Conservation (phyloP, 2,888 invertebrate species). For the Netelia inedita region DNA sequence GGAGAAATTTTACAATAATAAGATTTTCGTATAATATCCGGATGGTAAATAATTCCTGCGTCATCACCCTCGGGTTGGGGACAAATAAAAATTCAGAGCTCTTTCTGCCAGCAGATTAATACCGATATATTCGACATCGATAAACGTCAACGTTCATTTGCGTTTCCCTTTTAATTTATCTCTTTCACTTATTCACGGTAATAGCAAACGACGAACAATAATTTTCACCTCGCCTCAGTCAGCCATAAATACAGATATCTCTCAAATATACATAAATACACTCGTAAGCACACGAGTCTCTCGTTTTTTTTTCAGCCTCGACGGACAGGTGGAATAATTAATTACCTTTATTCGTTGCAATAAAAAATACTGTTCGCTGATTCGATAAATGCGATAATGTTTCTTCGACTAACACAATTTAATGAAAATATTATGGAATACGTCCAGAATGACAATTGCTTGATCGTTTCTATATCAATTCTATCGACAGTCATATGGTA, state of each 20-base stretch:
- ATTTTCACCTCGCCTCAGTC: conserved; percentile 35
- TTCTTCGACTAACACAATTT: background rate
- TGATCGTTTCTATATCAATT: background rate
- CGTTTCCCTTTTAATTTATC: conserved; percentile 1
- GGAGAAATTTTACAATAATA: conserved; percentile 33
- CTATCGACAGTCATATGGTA: background rate
- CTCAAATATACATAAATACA: conserved; percentile 1
- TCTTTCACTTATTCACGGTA: conserved; percentile 9
- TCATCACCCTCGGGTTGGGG: background rate
- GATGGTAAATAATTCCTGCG: conserved; percentile 3
- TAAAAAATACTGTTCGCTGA: conserved; percentile 49
- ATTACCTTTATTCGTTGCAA: conserved; percentile 37
- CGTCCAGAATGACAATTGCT: conserved; percentile 44
- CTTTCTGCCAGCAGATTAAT: conserved; percentile 61
- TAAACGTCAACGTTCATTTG: conserved; percentile 46
- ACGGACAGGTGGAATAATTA: conserved; percentile 27
- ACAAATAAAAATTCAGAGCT: conserved; percentile 20
- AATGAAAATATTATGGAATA: conserved; percentile 18
- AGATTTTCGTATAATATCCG: conserved; percentile 11
- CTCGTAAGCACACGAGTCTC: conserved; percentile 18
- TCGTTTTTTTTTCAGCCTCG: conserved; percentile 14
- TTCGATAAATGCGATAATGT: conserved; percentile 35
- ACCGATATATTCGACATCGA: conserved; percentile 52
- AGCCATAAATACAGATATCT: background rate
- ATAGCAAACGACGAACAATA: conserved; percentile 53